phyloP scores from a whole-genome alignment of 2,113 vertebrate species.

The Guaruba guarouba region DNA sequence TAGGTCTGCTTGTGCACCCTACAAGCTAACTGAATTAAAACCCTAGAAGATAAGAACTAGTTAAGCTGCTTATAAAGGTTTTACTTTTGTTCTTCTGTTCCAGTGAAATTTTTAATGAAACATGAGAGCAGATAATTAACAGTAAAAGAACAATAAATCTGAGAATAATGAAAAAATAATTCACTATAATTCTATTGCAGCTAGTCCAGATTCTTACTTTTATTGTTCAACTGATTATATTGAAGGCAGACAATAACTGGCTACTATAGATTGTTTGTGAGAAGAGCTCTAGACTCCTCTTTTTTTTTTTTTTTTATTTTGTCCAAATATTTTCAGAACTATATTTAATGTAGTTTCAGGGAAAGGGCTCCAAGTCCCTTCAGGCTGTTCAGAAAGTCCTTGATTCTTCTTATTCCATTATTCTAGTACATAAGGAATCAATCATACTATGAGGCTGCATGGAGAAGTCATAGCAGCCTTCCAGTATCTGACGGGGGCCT shows the following conservation, averaged over 20 bases:
- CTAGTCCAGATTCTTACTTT: not conserved
- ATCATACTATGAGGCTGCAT: too few species aligned
- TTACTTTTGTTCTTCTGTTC: not conserved
- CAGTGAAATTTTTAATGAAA: not conserved
- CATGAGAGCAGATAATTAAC: not conserved
- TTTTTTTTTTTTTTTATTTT: not conserved
- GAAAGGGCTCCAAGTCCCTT: not conserved
- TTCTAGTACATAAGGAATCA: not conserved
- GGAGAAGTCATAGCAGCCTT: too few species aligned
- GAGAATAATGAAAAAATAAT: not conserved
- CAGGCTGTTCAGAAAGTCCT: not conserved
- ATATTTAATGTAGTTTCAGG: not conserved
- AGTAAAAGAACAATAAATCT: not conserved
- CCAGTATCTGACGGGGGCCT: too few species aligned
- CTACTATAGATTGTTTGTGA: not conserved
- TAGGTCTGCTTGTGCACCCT: not conserved
- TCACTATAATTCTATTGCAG: not conserved
- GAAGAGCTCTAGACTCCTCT: not conserved
- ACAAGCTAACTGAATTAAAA: not conserved
- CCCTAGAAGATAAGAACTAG: not conserved
- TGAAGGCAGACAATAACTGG: not conserved
- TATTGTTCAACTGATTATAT: not conserved
- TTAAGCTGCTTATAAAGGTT: not conserved
- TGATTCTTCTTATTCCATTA: not conserved
- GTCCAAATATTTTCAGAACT: not conserved